Evolutionary conservation across 2,888 invertebrate genomes (phyloP).

Genomic region (Endotricha flammealis): DNA sequence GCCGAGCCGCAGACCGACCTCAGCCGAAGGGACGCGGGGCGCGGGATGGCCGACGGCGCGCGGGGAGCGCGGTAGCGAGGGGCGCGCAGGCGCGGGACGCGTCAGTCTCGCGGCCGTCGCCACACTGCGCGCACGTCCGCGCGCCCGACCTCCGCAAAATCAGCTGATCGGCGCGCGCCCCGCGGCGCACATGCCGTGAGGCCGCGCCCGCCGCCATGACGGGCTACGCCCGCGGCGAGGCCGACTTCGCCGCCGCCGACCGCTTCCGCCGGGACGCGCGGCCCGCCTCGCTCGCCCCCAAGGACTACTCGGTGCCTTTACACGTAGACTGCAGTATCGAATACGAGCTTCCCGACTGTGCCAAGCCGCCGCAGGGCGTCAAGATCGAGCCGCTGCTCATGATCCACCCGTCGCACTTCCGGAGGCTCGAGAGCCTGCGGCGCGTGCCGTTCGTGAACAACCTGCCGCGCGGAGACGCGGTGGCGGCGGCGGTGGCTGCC

Average conservation of each 20-base stretch:
- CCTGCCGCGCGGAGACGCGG: conserved; percentile 80
- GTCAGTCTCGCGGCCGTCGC: conserved; percentile 59
- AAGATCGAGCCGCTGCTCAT: conserved; percentile 90
- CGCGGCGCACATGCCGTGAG: conserved; percentile 73
- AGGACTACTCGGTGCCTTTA: conserved; percentile 91
- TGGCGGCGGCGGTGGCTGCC: conserved; percentile 49
- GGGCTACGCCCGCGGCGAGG: conserved; percentile 73
- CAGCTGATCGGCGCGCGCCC: conserved; percentile 71
- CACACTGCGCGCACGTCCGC: conserved; percentile 52
- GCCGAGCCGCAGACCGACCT: background rate
- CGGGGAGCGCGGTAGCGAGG: conserved; percentile 28
- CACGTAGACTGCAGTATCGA: conserved; percentile 95
- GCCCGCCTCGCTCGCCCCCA: conserved; percentile 77
- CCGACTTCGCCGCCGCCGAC: conserved; percentile 69
- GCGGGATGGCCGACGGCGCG: conserved; percentile 30
- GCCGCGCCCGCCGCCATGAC: conserved; percentile 68
- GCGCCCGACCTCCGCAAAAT: conserved; percentile 47
- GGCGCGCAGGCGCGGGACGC: conserved; percentile 46
- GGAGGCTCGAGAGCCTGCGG: conserved; percentile 90
- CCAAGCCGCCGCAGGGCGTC: conserved; percentile 90
- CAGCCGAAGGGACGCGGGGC: conserved; percentile 20
- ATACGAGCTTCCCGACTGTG: conserved; percentile 93
- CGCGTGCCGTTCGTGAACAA: conserved; percentile 91
- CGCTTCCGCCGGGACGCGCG: conserved; percentile 68
- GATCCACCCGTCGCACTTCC: conserved; percentile 94